Percentiles rank a stretch among this genome's conserved stretches.
phyloP scores from a whole-genome alignment of 2,113 vertebrate species.

The Phaethornis superciliosus region DNA sequence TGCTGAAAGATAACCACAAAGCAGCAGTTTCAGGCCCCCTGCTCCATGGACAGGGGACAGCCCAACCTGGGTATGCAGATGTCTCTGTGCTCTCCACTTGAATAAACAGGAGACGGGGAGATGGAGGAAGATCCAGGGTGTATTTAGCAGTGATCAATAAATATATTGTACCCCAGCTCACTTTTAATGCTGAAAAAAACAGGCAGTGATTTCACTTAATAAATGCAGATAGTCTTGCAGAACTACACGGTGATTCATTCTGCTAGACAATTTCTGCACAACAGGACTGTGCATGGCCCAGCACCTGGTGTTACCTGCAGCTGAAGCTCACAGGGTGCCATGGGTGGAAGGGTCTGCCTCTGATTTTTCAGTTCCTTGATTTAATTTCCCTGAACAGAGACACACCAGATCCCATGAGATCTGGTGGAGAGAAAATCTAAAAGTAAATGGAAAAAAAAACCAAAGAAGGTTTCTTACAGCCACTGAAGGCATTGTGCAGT shows the following conservation, averaged over 20 bases:
- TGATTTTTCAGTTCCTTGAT: neutral
- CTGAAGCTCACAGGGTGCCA: neutral
- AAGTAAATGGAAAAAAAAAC: too few relatives aligned
- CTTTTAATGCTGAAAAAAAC: conserved; percentile 41
- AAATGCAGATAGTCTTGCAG: neutral
- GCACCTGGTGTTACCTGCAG: neutral
- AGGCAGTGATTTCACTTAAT: conserved; percentile 24
- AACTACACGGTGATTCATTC: neutral
- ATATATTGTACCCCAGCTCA: neutral
- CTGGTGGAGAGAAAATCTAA: neutral
- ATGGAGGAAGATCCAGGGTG: neutral
- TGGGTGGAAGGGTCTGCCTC: neutral
- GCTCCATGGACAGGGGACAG: neutral
- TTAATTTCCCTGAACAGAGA: neutral
- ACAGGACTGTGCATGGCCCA: accelerated
- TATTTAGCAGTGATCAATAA: conserved; percentile 7
- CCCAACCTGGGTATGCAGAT: neutral
- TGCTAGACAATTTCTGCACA: neutral
- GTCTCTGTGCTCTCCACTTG: neutral
- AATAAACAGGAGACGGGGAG: neutral
- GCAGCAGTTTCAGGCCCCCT: neutral
- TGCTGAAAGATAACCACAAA: neutral
- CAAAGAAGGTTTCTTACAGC: neutral
- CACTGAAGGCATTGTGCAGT: neutral
- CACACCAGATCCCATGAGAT: neutral